Base-by-base conservation (phyloP, 1,140 invertebrate species). In the Diabrotica virgifera region DNA sequence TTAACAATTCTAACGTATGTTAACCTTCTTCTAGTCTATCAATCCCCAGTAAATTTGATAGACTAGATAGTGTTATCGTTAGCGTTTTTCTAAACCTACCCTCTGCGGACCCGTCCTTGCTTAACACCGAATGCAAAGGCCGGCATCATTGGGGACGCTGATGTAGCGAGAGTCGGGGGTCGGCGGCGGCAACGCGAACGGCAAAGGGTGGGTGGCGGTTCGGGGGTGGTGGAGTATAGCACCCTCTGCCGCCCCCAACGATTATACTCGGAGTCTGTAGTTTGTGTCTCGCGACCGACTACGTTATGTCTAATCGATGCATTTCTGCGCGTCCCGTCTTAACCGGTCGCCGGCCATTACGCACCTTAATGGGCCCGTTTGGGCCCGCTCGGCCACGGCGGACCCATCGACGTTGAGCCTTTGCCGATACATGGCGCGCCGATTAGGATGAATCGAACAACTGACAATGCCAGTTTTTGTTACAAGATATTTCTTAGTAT, bases 291-390 rank as follows among this genome's bases (percentile, higher is more conserved):
- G 75, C 73, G 74, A 46, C 8, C 76, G 77, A 75, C 76, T 72
- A 73, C 74, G 78, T 77, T 77, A 78, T 78, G 79, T 80, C 78
- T 80, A 80, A 80, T 80, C 79, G 79, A 80, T 80, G 79, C 76
- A 76, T 76, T 77, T 75, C 79, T 80, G 79, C 79, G 79, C 79
- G 77, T 72, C 70, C 66, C 70, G 75, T 78, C 77, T 78, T 78
- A 76, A 59, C 58, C 37, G 70, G 64, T 72, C 69, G 73, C 75
- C 72, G 71, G 65, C 78, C 77, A 80, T 80, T 80, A 80, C 79
- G 79, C 79, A 80, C 78, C 77, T 79, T 80, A 80, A 80, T 80
- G 79, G 78, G 75, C 63, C 69, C 63, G 69, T 62, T 72, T 80
- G 78, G 78, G 75, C 65, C 69, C 63, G 69, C 63, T 72, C 64